A percentile compares a stretch with the other conserved stretches of the same genome.
These are phyloP conservation scores for Macrocentrus cingulum DNA, from an alignment of 1,140 invertebrate species.

Conservation along the genomic window DNA sequence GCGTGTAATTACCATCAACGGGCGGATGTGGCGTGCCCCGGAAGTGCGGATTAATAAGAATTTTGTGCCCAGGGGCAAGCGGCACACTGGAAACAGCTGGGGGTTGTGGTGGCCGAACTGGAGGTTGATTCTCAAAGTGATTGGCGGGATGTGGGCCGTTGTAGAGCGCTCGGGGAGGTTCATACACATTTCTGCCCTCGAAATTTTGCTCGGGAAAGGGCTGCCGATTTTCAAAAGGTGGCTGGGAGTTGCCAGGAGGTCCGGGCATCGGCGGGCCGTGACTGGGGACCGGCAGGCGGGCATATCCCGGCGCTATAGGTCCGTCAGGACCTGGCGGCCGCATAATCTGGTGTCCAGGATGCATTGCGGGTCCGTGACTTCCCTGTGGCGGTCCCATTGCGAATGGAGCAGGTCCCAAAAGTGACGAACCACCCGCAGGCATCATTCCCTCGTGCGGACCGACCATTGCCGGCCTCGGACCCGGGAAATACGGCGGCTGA, in stretches of 20 bases:
- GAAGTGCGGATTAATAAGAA: conserved; percentile 58
- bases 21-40: conserved; percentile 47
- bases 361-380: conserved; percentile 37
- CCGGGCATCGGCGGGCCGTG: conserved; percentile 35
- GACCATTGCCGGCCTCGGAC: conserved; percentile 28
- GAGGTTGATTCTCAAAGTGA: conserved; percentile 29
- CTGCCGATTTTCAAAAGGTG: conserved; percentile 42
- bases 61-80: conserved; percentile 53
- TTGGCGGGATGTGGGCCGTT: conserved; percentile 33
- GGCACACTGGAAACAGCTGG: conserved; percentile 38
- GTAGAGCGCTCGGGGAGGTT: conserved; percentile 33
- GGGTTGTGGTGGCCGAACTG: conserved; percentile 25
- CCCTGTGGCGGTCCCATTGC: conserved; percentile 15
- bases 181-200: conserved; percentile 38
- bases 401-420: conserved; percentile 31
- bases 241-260: conserved; percentile 36
- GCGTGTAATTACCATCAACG: conserved; percentile 40
- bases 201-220: conserved; percentile 41
- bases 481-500: conserved; percentile 29
- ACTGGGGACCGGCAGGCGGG: conserved; percentile 17
- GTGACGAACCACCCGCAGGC: conserved; percentile 31
- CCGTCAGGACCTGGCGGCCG: conserved; percentile 18
- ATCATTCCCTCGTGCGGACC: conserved; percentile 37
- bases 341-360: conserved; percentile 28
- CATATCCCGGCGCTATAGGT: conserved; percentile 24